Base-by-base conservation (phyloP, 1,140 invertebrate species). In the Aphis craccivora region DNA sequence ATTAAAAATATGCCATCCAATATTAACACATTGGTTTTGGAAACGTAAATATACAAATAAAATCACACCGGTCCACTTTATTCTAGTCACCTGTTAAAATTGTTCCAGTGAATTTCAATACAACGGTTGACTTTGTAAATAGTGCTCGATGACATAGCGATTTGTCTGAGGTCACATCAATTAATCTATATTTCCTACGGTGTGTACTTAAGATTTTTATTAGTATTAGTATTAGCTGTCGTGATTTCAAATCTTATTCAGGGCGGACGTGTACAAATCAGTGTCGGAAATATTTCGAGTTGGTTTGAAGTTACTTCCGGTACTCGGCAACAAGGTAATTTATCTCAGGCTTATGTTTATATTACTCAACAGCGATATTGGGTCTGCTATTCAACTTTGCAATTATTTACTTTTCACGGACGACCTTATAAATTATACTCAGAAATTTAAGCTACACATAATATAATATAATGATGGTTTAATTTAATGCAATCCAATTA, bases 361-460 rank as follows among this genome's bases (percentile, higher is more conserved):
- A 76, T n/a, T 76, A 76, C 60, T 35, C 14, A n/a, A 76, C 60
- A 76, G 60, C n/a, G 4, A 76, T 76, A 76, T 76, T 6, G 30
- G 60, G 60, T 76, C 14, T n/a, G 30, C n/a, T 76, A 76, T 35
- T 76, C 60, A n/a, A 76, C 60, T 76, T 76, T 18, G 14, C 14
- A 76, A 76, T 76, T 76, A 76, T 76, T 76, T 76, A 76, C 60
- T 76, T 76, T 76, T 76, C 60, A n/a, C 60, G 14, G 60, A n/a
- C 30, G 60, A n/a, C 30, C 30, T 76, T 18, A n/a, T n/a, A 76
- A 76, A 76, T 76, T n/a, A 76, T 76, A 76, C 60, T 2, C 30
- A 18, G 30, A 76, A 76, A 76, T 76, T 76, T n/a, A 14, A 76
- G 60, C 14, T n/a, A n/a, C 2, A 76, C 1, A n/a, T n/a, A n/a